These are phyloP conservation scores for Erebia epiphron DNA, from an alignment of 2,888 invertebrate species.

Conservation along the genomic window DNA sequence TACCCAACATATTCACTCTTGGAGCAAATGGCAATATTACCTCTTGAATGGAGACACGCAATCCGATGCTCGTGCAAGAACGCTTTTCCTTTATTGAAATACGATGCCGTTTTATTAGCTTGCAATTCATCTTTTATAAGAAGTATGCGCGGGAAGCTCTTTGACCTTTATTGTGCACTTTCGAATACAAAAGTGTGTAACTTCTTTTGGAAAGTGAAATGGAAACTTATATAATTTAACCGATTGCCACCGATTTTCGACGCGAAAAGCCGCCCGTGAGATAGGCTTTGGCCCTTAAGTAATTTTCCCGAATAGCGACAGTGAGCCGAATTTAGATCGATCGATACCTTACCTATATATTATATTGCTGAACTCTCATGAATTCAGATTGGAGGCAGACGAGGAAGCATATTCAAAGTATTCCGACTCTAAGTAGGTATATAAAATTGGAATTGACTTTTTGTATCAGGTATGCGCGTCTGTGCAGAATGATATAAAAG, in stretches of 20 bases:
- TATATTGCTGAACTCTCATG: not conserved
- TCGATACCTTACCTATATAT: constrained; percentile 41
- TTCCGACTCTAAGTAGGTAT: not conserved
- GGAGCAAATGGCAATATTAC: constrained; percentile 47
- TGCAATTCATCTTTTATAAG: constrained; percentile 48
- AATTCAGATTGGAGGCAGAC: not conserved
- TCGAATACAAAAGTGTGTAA: too few species aligned
- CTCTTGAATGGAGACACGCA: constrained; percentile 54
- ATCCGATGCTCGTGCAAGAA: constrained; percentile 50
- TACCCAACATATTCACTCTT: constrained; percentile 43
- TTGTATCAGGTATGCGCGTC: too few species aligned
- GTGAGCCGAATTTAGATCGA: constrained; percentile 49
- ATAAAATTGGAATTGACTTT: too few species aligned
- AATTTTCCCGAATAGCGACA: constrained; percentile 12
- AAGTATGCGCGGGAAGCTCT: not conserved
- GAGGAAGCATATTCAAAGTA: not conserved
- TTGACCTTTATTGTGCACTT: not conserved
- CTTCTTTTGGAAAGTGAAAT: not conserved
- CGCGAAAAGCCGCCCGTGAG: not conserved
- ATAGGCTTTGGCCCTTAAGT: not conserved
- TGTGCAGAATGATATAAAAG: too few species aligned
- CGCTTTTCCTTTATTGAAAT: constrained; percentile 52
- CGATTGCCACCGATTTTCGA: too few species aligned
- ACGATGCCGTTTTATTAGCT: constrained; percentile 57
- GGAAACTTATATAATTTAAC: not conserved